phyloP scores from a whole-genome alignment of 1,140 invertebrate species.

The Lutraria rhynchaena region DNA sequence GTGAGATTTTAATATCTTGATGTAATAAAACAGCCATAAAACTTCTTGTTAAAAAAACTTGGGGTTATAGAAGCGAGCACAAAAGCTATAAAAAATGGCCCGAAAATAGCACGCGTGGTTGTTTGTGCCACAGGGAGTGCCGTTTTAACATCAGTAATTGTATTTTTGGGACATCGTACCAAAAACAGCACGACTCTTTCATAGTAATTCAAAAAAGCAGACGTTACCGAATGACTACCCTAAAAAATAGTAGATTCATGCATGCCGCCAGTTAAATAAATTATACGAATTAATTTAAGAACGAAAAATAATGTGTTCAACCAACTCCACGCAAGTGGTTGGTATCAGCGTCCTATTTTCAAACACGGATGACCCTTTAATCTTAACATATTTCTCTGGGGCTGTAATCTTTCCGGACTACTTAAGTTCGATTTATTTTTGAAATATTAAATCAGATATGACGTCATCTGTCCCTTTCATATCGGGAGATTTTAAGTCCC shows the following conservation, averaged over 20 bases:
- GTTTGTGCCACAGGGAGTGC: slow-evolving; percentile 4
- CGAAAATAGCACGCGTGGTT: slow-evolving; percentile 26
- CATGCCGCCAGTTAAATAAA: slow-evolving; percentile 26
- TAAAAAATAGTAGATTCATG: neutral
- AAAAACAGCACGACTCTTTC: neutral
- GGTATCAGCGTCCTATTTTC: no score
- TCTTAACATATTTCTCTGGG: no score
- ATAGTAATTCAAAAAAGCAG: neutral
- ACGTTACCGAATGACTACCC: neutral
- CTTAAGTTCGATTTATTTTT: no score
- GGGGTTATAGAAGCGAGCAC: slow-evolving; percentile 2
- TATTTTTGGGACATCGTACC: neutral
- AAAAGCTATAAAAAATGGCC: slow-evolving; percentile 10
- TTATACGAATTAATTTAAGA: slow-evolving; percentile 21
- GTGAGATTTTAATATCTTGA: no score
- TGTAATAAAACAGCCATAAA: no score
- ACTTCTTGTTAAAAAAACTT: neutral
- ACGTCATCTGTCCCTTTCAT: no score
- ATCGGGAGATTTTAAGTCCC: no score
- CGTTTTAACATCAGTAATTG: slow-evolving; percentile 9
- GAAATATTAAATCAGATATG: no score
- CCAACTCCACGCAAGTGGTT: slow-evolving; percentile 5
- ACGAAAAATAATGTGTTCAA: slow-evolving; percentile 8
- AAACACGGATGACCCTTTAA: no score
- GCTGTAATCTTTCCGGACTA: no score